Evolutionary conservation across 1,140 invertebrate species (phyloP).

Genomic region (Neoseiulus cucumeris): DNA sequence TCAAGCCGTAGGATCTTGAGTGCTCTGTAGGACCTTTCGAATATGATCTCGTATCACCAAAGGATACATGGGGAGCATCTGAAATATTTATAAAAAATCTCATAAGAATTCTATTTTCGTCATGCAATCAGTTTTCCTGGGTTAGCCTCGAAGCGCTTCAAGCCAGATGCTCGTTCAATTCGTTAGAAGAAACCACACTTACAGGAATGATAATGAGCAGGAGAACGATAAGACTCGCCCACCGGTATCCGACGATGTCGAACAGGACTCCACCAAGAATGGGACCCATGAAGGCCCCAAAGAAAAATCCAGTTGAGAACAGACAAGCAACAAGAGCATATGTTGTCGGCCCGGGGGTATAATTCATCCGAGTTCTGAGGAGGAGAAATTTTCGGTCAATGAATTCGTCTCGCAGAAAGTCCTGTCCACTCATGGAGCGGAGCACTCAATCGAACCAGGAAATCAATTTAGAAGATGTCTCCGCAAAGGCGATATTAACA

Average conservation of each 20-base stretch:
- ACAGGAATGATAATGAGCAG: background rate
- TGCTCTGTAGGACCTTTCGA: background rate
- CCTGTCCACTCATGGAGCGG: too few relatives aligned
- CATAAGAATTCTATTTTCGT: too few relatives aligned
- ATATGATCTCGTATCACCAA: background rate
- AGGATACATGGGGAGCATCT: slow-evolving; percentile 2
- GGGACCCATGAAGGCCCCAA: background rate
- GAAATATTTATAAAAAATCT: background rate
- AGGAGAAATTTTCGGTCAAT: too few relatives aligned
- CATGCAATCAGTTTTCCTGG: too few relatives aligned
- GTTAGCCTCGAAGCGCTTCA: too few relatives aligned
- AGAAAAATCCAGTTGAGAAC: background rate
- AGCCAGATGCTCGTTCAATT: too few relatives aligned
- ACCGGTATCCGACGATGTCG: background rate
- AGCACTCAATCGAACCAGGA: too few relatives aligned
- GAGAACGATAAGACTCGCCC: background rate
- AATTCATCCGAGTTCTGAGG: background rate
- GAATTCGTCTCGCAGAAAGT: too few relatives aligned
- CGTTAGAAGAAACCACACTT: too few relatives aligned
- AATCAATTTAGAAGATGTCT: too few relatives aligned
- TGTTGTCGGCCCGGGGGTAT: background rate
- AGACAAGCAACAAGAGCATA: background rate
- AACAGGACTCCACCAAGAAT: background rate
- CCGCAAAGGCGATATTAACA: background rate
- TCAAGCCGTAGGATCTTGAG: background rate